Base-by-base conservation (phyloP, 2,797 vertebrate genomes). In the Aulostomus chinensis region DNA sequence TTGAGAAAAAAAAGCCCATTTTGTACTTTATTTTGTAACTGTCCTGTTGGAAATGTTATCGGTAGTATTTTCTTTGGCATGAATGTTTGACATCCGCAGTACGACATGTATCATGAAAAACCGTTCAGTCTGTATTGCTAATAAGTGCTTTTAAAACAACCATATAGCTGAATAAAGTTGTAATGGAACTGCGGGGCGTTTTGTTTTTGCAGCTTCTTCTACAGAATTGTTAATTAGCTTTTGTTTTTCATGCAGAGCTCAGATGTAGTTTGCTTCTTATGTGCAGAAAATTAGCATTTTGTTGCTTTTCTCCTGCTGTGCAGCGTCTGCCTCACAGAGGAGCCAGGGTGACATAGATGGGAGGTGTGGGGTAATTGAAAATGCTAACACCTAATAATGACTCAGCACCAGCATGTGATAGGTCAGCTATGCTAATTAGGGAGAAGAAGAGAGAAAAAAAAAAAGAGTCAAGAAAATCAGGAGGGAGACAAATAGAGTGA, bases 141-240 rank as follows among this genome's bases (percentile, higher is more conserved):
- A 85, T 63, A 88, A 89, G 88, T 91, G 89, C 90, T 91, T 90
- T 89, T 76, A 77, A 89, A 87, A 83, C 76, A 86, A 89, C 74
- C 84, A 61, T 80, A 84, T 82, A 80, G 80, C 84, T 78, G 59
- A 91, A 91, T 92, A 92, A 92, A 92, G 83, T 79, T 85, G 63
- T 39, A 66, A 79, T 65, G 69, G 52, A 89, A 75, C 68, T 60
- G 31, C 25, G 57, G 28, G 56, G 51, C 37, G 30, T 60, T 37
- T 58, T 59, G 32, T 55, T 70, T 58, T 41, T 46, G 8, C 15
- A 32, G 21, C 47, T 45, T 10, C 26, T 33, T 50, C 17, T 11
- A 3, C 31, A 18, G 18, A 36, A 15, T 48, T 52, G 38, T 64
- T 58, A 36, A 45, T 48, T 8, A 28, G 17, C 9, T 55, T 31